Base-by-base conservation (phyloP, 2,888 invertebrate species). In the Antheraea yamamai region DNA sequence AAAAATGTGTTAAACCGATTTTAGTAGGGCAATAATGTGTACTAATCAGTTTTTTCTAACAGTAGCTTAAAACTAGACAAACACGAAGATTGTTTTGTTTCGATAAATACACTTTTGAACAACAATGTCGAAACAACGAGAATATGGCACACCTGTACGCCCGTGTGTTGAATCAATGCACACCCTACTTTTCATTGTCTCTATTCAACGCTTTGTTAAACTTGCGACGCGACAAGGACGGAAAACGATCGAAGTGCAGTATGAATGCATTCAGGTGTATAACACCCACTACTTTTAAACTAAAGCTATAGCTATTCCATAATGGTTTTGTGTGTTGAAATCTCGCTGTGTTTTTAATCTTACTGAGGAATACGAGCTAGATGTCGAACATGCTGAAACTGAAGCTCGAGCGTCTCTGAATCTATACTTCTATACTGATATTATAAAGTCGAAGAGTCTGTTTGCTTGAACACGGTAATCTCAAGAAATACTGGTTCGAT, bases 91-190 rank as follows among this genome's bases (percentile, higher is more conserved):
- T 39, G 10, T 47, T 39, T 47, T 47, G 7, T 47, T 47, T 68
- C 66, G 66, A 68, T 4, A 16, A 10, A 39, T 3, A 14, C 39
- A 39, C n/a, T 7, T 12, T 16, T 55, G 39, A 7, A 61, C 14
- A 73, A 16, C 20, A 39, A 70, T 71, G 51, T 72, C 74, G 71
- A 23, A 58, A n/a, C 18, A 39, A 7, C 30, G 26, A 61, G 58
- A 72, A 75, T 75, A 70, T n/a, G n/a, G 39, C 20, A 39, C 39
- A 39, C 70, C n/a, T 20, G 74, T 71, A 74, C 77, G 80, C 79
- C 30, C 61, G 55, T 71, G 71, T 74, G 68, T 80, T 79, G 80
- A 86, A 84, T 84, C 84, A 82, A 85, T 86, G 86, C 82, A 81
- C 83, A 84, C 84, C 81, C 85, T 81, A 82, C 77, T 76, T 68